Evolutionary conservation across 2,797 vertebrate genomes (phyloP).

Genomic region (Lutjanus campechanus): DNA sequence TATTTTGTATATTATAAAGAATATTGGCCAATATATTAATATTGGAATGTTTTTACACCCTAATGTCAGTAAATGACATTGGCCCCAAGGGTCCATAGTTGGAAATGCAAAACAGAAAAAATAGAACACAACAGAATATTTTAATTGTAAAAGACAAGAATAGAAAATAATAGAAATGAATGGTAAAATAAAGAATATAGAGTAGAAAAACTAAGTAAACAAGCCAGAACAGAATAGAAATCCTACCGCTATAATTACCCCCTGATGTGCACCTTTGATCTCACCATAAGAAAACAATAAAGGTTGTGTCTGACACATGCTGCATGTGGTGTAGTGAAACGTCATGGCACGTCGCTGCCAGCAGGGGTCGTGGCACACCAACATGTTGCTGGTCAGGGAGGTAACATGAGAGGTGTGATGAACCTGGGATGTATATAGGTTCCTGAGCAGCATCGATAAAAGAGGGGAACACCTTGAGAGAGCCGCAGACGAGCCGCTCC

Average conservation of each 20-base stretch:
- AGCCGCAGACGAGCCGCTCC: conserved; percentile 56
- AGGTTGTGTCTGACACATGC: conserved; percentile 24
- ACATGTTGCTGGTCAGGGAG: conserved; percentile 53
- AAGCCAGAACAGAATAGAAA: background rate
- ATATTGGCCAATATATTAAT: no score
- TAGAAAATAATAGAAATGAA: background rate
- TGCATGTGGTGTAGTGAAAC: background rate
- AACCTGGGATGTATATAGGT: conserved; percentile 68
- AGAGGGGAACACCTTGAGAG: conserved; percentile 74
- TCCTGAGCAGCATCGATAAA: conserved; percentile 65
- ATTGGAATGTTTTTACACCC: no score
- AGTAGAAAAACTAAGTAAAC: background rate
- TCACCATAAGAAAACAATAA: conserved; percentile 14
- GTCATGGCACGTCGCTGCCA: conserved; percentile 42
- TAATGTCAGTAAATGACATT: no score
- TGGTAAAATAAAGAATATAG: background rate
- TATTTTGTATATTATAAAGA: no score
- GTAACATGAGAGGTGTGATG: conserved; percentile 72
- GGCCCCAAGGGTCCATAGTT: no score
- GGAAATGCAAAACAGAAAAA: background rate
- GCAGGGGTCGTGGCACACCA: conserved; percentile 73
- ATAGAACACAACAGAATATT: background rate
- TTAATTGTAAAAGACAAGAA: no score
- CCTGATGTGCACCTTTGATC: conserved; percentile 30
- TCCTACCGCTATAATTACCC: background rate